Percentiles rank a stretch among this genome's conserved stretches.
These are phyloP conservation scores for Phalanger gymnotis DNA, from an alignment of 2,797 vertebrate species.

Conservation along the genomic window DNA sequence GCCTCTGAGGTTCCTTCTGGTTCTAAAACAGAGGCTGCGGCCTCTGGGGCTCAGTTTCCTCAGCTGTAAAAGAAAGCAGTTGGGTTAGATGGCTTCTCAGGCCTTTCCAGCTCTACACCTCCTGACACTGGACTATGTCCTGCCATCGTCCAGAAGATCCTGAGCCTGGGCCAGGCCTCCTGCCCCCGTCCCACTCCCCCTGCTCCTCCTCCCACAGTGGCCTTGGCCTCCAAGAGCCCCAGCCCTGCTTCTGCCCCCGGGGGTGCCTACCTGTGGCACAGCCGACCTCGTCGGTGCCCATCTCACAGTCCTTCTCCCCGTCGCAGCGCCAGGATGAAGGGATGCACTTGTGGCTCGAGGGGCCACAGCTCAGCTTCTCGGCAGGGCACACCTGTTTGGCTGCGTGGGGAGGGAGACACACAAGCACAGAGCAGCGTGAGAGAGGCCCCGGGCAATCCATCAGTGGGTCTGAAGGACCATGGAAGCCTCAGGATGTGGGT, in stretches of 20 bases:
- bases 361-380: slow-evolving; percentile 97
- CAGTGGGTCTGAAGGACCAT: background rate
- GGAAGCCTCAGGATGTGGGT: background rate
- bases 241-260: background rate
- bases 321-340: slow-evolving; percentile 97
- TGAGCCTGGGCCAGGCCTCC: too few relatives aligned
- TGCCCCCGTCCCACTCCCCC: too few relatives aligned
- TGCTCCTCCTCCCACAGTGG: background rate
- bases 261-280: slow-evolving; percentile 90
- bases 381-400: slow-evolving; percentile 93
- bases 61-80: background rate
- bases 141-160: too few relatives aligned
- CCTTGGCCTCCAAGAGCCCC: too few relatives aligned
- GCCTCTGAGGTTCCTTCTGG: too few relatives aligned
- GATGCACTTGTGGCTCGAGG: slow-evolving; percentile 92
- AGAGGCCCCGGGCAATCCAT: background rate
- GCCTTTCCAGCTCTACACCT: background rate
- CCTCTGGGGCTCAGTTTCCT: background rate
- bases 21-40: too few relatives aligned
- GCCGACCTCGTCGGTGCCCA: slow-evolving; percentile 92
- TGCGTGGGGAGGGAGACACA: slow-evolving; percentile 75
- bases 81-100: too few relatives aligned
- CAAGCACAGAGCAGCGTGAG: background rate
- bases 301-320: slow-evolving; percentile 95
- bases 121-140: too few relatives aligned